Percentiles rank a stretch among this genome's conserved stretches.
Conservation (phyloP, 2,888 invertebrate genomes). For the Nemotelus pantherinus region DNA sequence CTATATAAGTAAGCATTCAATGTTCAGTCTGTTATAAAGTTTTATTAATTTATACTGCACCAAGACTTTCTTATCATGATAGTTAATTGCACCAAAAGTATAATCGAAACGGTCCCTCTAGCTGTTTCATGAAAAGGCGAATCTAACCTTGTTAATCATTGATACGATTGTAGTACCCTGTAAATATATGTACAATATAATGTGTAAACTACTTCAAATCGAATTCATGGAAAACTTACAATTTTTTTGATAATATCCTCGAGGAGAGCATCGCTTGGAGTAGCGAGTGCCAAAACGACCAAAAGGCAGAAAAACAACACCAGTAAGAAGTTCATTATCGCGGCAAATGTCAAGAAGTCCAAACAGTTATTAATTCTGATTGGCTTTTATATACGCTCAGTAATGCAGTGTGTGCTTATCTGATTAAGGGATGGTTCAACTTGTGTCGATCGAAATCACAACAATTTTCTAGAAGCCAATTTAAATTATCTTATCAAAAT, state of each 20-base stretch:
- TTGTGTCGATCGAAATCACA: not conserved
- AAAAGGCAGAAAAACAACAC: not conserved
- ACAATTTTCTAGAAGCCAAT: too few species aligned
- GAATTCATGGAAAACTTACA: not conserved
- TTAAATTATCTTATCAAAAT: too few species aligned
- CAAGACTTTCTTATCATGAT: too few species aligned
- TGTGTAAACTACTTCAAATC: not conserved
- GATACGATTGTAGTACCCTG: not conserved
- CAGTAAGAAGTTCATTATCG: slow-evolving; percentile 4
- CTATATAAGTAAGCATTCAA: too few species aligned
- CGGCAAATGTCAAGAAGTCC: not conserved
- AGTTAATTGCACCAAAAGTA: too few species aligned
- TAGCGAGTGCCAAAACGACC: not conserved
- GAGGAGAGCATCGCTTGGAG: not conserved
- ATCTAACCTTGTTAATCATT: not conserved
- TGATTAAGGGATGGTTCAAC: not conserved
- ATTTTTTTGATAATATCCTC: not conserved
- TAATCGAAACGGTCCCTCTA: too few species aligned
- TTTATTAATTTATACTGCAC: too few species aligned
- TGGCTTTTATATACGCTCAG: not conserved
- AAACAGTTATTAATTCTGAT: not conserved
- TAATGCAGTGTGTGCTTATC: not conserved
- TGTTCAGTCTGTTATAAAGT: too few species aligned
- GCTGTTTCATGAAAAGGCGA: not conserved
- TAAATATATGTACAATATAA: not conserved